Percentiles rank a stretch among this genome's conserved stretches.
Conservation (phyloP, 2,797 vertebrate species). For the Apodemus agrarius region DNA sequence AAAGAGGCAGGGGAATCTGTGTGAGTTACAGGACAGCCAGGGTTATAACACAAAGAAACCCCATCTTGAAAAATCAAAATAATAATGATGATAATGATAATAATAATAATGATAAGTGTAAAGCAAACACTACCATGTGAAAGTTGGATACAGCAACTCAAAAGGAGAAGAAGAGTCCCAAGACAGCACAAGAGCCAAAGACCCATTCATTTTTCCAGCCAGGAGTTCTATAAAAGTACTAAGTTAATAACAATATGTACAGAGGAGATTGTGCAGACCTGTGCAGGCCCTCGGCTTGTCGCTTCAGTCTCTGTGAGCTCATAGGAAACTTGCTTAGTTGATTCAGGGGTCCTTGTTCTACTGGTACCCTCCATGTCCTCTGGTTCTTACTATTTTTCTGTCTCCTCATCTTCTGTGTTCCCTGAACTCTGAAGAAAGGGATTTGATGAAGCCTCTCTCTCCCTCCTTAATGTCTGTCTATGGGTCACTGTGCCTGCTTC, state of each 20-base stretch:
- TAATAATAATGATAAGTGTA: not conserved
- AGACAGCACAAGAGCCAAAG: not conserved
- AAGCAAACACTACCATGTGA: not conserved
- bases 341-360: not conserved
- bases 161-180: not conserved
- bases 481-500: not conserved
- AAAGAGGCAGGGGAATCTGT: not conserved
- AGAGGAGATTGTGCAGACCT: not conserved
- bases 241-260: not conserved
- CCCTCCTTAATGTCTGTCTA: not conserved
- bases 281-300: not conserved
- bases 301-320: not conserved
- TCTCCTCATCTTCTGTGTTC: not conserved
- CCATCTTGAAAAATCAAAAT: not conserved
- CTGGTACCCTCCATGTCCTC: too few relatives aligned
- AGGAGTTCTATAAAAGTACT: not conserved
- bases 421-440: not conserved
- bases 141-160: not conserved
- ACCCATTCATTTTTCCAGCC: not conserved
- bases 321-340: not conserved
- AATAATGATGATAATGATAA: not conserved
- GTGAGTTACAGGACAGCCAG: not conserved
- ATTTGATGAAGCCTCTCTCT: not conserved
- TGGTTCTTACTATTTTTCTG: not conserved
- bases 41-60: not conserved